Evolutionary conservation across 2,888 invertebrate species (phyloP).

Genomic region (Himalopsyche kuldschensis): DNA sequence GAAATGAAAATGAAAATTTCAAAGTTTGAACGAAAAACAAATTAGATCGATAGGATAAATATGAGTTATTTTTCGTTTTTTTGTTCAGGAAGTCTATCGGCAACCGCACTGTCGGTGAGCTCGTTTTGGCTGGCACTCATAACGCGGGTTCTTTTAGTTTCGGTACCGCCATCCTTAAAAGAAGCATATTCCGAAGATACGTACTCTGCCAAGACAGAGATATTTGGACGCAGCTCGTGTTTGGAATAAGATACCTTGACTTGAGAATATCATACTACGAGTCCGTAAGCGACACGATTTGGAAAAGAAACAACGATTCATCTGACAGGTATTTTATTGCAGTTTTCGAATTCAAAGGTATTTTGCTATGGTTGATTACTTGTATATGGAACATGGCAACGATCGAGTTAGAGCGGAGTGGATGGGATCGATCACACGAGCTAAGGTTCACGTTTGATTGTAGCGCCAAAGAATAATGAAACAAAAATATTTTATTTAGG

Average conservation of each 20-base stretch:
- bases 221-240: constrained; percentile 81
- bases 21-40: no score
- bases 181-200: constrained; percentile 44
- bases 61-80: no score
- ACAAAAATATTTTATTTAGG: no score
- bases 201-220: constrained; percentile 71
- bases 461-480: no score
- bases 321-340: background rate
- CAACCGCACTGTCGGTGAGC: constrained; percentile 51
- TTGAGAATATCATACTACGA: constrained; percentile 74
- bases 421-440: no score
- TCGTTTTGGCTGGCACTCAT: constrained; percentile 59
- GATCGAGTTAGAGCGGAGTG: no score
- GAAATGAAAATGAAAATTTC: no score
- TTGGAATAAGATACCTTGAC: constrained; percentile 82
- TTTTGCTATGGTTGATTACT: no score
- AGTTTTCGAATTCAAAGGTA: background rate
- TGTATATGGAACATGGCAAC: no score
- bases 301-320: background rate
- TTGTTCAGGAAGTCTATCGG: constrained; percentile 50
- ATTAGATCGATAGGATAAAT: no score
- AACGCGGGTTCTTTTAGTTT: constrained; percentile 60
- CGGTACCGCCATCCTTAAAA: constrained; percentile 40
- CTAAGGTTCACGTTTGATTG: no score
- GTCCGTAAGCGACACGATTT: no score